Base-by-base conservation (phyloP, 2,113 vertebrate genomes). In the Lepidothrix coronata region DNA sequence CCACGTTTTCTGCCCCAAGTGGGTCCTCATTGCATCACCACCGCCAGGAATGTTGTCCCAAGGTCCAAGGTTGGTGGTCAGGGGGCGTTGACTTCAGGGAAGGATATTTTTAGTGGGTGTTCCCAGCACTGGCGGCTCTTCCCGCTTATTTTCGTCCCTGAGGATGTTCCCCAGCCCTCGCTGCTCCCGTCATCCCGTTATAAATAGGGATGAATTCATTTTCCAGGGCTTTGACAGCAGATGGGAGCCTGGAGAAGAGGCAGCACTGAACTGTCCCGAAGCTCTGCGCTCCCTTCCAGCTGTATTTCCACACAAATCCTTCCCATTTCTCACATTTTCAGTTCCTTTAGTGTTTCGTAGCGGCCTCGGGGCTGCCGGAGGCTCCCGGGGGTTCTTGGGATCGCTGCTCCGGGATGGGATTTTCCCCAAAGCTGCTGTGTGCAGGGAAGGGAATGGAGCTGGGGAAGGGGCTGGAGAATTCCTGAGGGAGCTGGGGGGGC, bases 11-110 rank as follows among this genome's bases (percentile, higher is more conserved):
- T 55, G 28, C 48, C 52, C 39, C 72, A 27, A 11, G 54, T 1
- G 0, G 0, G 9, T 22, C 57, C 66, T 13, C 41, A 9, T 21
- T 13, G 10, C 37, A 23, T 12, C 52, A 3, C 3, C 5, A 5
- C 51, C n/a, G 9, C 33, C 55, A 33, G 43, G 30, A 65, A 30
- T 3, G 0, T 9, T 9, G 4, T 6, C 28, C 18, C 16, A 17
- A 17, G 6, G 5, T 17, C 73, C 0, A 3, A 24, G 19, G 8
- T 2, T 12, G 1, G 9, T 14, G 0, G 0, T 11, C 2, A 4
- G 18, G 10, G 19, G 23, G 7, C 5, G 12, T 4, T 31, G 23
- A 13, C 4, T 39, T 48, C 27, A 11, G 6, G 33, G 11, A 52
- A 5, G 10, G 33, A 2, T 85, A 49, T 74, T 84, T 84, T 76